These are phyloP conservation scores for Stenoptilia bipunctidactyla DNA, from an alignment of 2,888 invertebrate species.

Conservation along the genomic window DNA sequence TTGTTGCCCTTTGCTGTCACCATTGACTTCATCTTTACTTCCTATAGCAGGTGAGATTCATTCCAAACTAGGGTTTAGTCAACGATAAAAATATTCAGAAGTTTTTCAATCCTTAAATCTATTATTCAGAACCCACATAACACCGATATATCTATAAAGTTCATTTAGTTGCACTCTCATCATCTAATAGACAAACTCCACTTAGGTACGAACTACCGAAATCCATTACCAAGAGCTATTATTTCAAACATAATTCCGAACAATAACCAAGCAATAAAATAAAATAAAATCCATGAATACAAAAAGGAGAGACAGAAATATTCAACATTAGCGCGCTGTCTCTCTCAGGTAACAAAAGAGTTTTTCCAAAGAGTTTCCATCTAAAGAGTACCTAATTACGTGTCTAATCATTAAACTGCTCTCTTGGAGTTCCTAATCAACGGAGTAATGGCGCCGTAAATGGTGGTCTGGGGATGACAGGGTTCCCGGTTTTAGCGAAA, in stretches of 20 bases:
- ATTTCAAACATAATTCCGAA: not conserved
- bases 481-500: not conserved
- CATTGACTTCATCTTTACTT: too few species aligned
- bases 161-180: too few species aligned
- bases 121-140: too few species aligned
- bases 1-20: too few species aligned
- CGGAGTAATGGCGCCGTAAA: conserved; percentile 35
- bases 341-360: not conserved
- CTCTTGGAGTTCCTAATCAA: conserved; percentile 45
- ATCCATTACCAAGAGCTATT: not conserved
- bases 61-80: too few species aligned
- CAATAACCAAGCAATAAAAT: not conserved
- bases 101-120: too few species aligned
- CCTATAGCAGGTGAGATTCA: too few species aligned
- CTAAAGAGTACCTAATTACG: not conserved
- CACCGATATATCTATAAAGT: too few species aligned
- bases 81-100: too few species aligned
- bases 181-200: too few species aligned
- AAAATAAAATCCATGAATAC: not conserved
- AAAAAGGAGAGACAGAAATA: not conserved
- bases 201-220: not conserved
- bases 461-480: conserved; percentile 18
- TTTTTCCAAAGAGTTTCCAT: not conserved
- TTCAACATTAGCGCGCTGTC: not conserved
- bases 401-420: conserved; percentile 43